Percentiles rank a stretch among this genome's conserved stretches.
Evolutionary conservation across 2,797 vertebrate genomes (phyloP).

Genomic region (Mus minutoides): DNA sequence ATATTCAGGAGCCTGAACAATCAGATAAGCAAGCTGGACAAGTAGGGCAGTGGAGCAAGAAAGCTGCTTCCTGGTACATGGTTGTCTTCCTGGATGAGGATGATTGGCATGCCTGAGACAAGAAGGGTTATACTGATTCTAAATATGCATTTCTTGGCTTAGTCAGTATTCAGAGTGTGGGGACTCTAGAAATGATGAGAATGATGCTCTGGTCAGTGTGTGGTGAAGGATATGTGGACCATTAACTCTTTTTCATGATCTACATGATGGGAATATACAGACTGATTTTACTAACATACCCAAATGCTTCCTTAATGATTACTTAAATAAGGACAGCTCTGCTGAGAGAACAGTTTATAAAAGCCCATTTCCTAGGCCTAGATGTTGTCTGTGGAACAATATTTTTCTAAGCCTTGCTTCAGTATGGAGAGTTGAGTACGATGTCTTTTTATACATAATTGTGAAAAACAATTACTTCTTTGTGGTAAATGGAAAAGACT

Average conservation of each 20-base stretch:
- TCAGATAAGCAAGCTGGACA: background rate
- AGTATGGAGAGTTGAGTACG: background rate
- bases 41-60: background rate
- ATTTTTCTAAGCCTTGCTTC: conserved; percentile 49
- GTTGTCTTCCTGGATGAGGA: background rate
- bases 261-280: conserved; percentile 12
- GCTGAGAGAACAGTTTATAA: conserved; percentile 38
- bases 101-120: background rate
- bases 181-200: background rate
- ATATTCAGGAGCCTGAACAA: background rate
- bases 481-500: conserved; percentile 64
- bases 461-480: conserved; percentile 73
- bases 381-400: conserved; percentile 40
- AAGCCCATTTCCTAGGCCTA: conserved; percentile 51
- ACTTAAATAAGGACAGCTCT: conserved; percentile 54
- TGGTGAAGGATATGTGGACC: background rate
- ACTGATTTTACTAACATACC: conserved; percentile 32
- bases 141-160: background rate
- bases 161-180: background rate
- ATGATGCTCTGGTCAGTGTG: background rate
- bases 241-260: background rate
- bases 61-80: background rate
- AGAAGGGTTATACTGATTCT: background rate
- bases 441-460: conserved; percentile 43
- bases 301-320: conserved; percentile 55